Evolutionary conservation across 1,140 invertebrate species (phyloP), one percentile per base, ranked within the genome.

Genomic region (Sesamia nonagrioides): DNA sequence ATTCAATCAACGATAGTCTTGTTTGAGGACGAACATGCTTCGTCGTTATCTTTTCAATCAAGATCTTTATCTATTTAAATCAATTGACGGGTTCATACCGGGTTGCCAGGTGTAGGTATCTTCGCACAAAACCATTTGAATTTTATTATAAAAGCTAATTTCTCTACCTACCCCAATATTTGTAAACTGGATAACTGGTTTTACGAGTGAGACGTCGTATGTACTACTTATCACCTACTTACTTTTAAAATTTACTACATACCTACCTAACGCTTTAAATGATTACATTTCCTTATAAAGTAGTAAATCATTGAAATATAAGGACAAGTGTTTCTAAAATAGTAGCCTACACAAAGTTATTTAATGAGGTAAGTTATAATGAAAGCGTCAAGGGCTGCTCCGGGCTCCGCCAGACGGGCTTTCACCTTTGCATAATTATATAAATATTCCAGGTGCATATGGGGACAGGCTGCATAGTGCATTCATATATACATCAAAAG

Each of bases 381-480:
- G 58, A 75, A 75, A 75, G 58, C 73, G 37, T 37, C 58, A 75
- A 75, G 73, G 73, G 73, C 58, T 75, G 45, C 37, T 42, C 58
- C 58, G 58, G 54, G 45, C 37, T 42, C 33, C 73, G 73, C 73
- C 52, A 75, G 73, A 63, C 73, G n/a, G 0, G 58, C 73, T 75
- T 75, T 75, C 73, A 63, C 73, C 56, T 18, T 73, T 60, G 56
- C 73, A 37, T 11, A 45, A 58, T 45, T 75, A 45, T 37, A 74
- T 75, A 75, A 48, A 42, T 35, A 52, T 13, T 61, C 73, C 73
- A 61, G 58, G 58, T 52, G 73, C 73, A 75, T 42, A 63, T 63
- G 27, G 45, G 27, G 35, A n/a, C 58, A 75, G 58, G 45, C 73
- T 61, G 58, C 45, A n/a, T n/a, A n/a, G n/a, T n/a, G n/a, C n/a